phyloP scores from a whole-genome alignment of 2,113 vertebrate species.

The Atherinomorus stipes region DNA sequence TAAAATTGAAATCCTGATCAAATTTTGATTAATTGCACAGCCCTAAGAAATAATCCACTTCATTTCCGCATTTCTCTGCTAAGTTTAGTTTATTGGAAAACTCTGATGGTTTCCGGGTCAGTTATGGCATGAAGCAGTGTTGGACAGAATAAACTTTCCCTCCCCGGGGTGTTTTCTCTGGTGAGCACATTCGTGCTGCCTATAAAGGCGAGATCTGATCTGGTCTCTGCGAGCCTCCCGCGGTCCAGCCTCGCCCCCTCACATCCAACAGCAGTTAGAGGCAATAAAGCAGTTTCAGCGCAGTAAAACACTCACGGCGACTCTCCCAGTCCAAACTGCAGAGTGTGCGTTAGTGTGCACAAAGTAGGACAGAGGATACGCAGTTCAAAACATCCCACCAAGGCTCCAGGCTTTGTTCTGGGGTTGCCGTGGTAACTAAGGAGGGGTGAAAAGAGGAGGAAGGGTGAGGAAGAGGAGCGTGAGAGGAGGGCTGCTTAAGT shows the following conservation, averaged over 20 bases:
- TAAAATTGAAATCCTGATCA: no score
- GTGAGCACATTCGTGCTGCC: no score
- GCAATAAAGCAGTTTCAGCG: not conserved
- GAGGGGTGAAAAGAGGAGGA: constrained; percentile 32
- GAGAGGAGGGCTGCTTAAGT: constrained; percentile 23
- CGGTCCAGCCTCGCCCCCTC: not conserved
- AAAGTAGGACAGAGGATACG: constrained; percentile 59
- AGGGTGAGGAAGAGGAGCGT: not conserved
- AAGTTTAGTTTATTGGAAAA: no score
- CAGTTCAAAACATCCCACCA: constrained; percentile 65
- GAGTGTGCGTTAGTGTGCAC: not conserved
- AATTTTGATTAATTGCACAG: no score
- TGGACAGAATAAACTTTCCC: no score
- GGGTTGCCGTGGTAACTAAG: constrained; percentile 68
- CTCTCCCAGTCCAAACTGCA: not conserved
- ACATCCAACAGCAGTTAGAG: no score
- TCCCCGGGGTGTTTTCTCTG: no score
- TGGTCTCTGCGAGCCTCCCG: not conserved
- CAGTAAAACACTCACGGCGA: not conserved
- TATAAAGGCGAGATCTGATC: not conserved
- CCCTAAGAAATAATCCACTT: no score
- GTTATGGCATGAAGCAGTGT: no score
- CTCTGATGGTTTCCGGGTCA: no score
- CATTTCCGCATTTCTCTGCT: no score
- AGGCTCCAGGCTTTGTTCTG: constrained; percentile 64